These are phyloP conservation scores for Drymodes brunneopygia DNA, from an alignment of 2,113 vertebrate species.

Conservation along the genomic window DNA sequence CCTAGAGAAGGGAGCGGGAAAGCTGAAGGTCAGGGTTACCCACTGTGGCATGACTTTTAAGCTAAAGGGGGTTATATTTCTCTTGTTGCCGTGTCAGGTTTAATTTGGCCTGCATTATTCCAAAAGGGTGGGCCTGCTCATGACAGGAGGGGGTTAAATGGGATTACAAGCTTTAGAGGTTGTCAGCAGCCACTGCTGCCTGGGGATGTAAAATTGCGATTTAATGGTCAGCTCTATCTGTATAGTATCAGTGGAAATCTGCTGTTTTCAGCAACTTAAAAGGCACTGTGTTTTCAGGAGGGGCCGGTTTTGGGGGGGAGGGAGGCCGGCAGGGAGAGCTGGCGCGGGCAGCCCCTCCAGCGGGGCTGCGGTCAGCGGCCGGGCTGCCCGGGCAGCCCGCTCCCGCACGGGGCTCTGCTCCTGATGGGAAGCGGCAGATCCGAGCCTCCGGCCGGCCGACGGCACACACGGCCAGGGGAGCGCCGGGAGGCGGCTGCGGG, in stretches of 20 bases:
- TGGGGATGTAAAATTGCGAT: constrained; percentile 81
- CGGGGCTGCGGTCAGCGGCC: neutral
- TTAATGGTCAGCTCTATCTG: constrained; percentile 85
- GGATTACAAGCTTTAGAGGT: constrained; percentile 84
- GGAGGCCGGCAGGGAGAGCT: neutral
- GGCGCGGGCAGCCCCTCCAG: neutral
- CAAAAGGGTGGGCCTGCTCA: constrained; percentile 70
- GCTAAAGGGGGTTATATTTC: constrained; percentile 80
- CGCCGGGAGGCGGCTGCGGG: neutral
- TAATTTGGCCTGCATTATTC: constrained; percentile 80
- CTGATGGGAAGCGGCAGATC: no score
- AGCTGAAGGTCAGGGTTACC: constrained; percentile 80
- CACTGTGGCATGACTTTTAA: constrained; percentile 82
- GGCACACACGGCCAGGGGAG: accelerated
- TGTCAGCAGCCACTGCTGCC: constrained; percentile 77
- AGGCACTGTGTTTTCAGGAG: constrained; percentile 64
- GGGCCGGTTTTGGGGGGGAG: neutral
- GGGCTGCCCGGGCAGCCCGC: neutral
- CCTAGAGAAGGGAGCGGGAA: constrained; percentile 56
- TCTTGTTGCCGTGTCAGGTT: constrained; percentile 80
- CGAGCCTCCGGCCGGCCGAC: accelerated
- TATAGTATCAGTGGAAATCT: constrained; percentile 71
- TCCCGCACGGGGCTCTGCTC: neutral
- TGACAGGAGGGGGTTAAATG: constrained; percentile 84
- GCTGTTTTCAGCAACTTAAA: constrained; percentile 80